These are phyloP conservation scores for Urocolius indicus DNA, from an alignment of 2,113 vertebrate species.

Conservation along the genomic window DNA sequence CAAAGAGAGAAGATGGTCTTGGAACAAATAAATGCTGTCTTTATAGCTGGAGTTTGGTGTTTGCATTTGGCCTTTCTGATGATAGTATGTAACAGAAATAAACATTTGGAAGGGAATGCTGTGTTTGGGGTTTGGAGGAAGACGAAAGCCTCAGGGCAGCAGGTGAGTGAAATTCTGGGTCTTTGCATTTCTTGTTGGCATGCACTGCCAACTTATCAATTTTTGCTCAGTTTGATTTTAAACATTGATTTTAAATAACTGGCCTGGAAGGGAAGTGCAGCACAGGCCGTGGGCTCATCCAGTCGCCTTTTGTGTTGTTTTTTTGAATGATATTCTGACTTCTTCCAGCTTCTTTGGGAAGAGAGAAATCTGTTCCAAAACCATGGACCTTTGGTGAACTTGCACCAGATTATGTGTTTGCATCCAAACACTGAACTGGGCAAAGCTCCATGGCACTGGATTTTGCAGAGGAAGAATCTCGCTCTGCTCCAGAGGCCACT, in stretches of 20 bases:
- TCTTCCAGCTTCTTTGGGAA: background rate
- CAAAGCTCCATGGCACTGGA: background rate
- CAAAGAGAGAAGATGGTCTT: background rate
- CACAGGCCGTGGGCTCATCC: background rate
- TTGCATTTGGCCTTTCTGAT: background rate
- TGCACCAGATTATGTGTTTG: conserved; percentile 9
- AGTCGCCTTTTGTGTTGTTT: background rate
- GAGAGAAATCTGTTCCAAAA: background rate
- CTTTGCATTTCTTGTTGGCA: background rate
- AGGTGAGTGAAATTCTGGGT: background rate
- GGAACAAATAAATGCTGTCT: background rate
- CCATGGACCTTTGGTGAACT: background rate
- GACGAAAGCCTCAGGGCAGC: background rate
- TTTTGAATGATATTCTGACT: background rate
- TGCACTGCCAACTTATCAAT: background rate
- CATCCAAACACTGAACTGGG: background rate
- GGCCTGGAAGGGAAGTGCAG: background rate
- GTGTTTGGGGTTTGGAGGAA: background rate
- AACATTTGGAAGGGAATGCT: background rate
- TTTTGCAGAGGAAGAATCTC: background rate
- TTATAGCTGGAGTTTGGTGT: rapidly evolving
- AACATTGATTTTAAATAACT: background rate
- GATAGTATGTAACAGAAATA: background rate
- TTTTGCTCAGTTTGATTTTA: background rate
- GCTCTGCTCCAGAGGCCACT: background rate